Base-by-base conservation (phyloP, 2,888 invertebrate species). In the Lydus trimaculatus region DNA sequence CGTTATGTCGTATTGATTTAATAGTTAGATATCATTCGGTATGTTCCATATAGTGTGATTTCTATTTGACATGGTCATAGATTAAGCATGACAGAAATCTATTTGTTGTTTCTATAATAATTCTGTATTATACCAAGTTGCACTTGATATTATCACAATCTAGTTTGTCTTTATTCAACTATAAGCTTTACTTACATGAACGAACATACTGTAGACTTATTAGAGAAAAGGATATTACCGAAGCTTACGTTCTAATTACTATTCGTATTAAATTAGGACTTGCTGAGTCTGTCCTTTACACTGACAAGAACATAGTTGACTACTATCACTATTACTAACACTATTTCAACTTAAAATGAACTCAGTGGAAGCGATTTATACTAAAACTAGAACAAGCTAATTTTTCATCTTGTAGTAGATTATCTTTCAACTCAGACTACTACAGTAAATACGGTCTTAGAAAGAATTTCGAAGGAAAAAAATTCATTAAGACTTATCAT, bases 161-260 rank as follows among this genome's bases (percentile, higher is more conserved):
- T 48, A 48, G 48, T 20, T 48, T 48, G 48, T 23, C 20, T 48
- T 48, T 48, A 23, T 48, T 20, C 20, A 48, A 23, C 20, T 20
- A 23, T 48, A 48, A 20, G 6, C 48, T 48, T 48, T 17, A 48
- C 48, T 48, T 48, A 48, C 20, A 48, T 23, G 48, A 48, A 48
- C 20, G 0, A 48, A 48, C 48, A 48, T 48, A 48, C 48, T 48
- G 20, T 48, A 23, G 48, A 48, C 20, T 48, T 48, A 48, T 48
- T 48, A 11, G 48, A 20, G 48, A 48, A 48, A 17, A 48, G 48
- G 48, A 23, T 48, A 48, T 48, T 48, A 48, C 48, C 48, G 11
- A 48, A 48, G 48, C 48, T 48, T 48, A 48, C 48, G 48, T 48
- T 48, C 48, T 48, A 48, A 48, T 48, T 48, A 48, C 48, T 48